Evolutionary conservation across 1,140 invertebrate species (phyloP).

Genomic region (Aethina tumida): DNA sequence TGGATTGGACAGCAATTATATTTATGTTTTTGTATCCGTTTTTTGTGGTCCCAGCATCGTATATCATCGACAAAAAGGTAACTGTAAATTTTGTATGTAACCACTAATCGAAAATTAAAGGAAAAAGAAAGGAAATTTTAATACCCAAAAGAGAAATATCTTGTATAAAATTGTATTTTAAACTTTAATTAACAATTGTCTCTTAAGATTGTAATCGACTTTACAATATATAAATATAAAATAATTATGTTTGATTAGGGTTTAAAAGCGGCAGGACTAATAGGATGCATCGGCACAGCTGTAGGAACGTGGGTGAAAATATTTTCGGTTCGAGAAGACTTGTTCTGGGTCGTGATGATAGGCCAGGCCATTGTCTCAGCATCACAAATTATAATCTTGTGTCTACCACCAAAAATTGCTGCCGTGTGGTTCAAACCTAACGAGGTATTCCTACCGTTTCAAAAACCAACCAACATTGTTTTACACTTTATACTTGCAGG

Average conservation of each 20-base stretch:
- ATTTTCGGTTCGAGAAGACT: slow-evolving; percentile 44
- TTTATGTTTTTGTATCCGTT: slow-evolving; percentile 22
- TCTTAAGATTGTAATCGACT: neutral
- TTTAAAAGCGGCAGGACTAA: slow-evolving; percentile 31
- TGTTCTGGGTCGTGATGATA: slow-evolving; percentile 54
- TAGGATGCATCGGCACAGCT: slow-evolving; percentile 34
- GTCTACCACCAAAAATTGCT: slow-evolving; percentile 61
- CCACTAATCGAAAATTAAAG: too few relatives aligned
- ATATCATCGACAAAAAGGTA: slow-evolving; percentile 25
- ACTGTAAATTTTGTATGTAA: neutral
- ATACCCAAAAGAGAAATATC: too few relatives aligned
- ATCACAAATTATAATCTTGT: slow-evolving; percentile 57
- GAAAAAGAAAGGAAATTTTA: too few relatives aligned
- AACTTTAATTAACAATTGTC: neutral
- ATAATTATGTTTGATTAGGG: slow-evolving; percentile 28
- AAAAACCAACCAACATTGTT: neutral
- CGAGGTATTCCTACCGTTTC: too few relatives aligned
- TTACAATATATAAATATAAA: too few relatives aligned
- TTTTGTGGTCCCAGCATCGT: slow-evolving; percentile 23
- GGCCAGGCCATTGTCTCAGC: slow-evolving; percentile 59
- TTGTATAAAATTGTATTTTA: too few relatives aligned
- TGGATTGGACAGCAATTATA: slow-evolving; percentile 48
- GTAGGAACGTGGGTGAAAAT: slow-evolving; percentile 68
- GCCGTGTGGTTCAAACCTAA: slow-evolving; percentile 45
- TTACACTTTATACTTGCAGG: slow-evolving; percentile 32